Evolutionary conservation across 2,113 vertebrate genomes (phyloP).

Genomic region (Pelvicachromis taeniatus): DNA sequence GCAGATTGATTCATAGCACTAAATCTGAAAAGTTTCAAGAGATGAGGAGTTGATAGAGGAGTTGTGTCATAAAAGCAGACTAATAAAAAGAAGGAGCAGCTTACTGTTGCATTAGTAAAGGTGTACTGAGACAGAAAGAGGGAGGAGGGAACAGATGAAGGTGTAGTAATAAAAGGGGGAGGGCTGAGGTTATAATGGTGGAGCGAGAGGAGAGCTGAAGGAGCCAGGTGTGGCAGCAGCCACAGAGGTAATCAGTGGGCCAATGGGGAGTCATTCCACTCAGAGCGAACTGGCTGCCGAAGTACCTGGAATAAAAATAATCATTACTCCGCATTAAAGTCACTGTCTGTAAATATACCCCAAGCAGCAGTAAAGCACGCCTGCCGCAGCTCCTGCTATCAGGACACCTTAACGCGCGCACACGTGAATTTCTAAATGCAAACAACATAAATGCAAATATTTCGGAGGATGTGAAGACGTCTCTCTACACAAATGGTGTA

Average conservation of each 20-base stretch:
- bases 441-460: slow-evolving; percentile 25
- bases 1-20: not conserved
- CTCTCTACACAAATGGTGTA: not conserved
- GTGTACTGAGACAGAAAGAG: not conserved
- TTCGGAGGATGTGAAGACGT: not conserved
- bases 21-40: not conserved
- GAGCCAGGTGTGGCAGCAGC: slow-evolving; percentile 65
- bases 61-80: not conserved
- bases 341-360: slow-evolving; percentile 75
- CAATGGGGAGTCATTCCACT: slow-evolving; percentile 72
- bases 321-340: slow-evolving; percentile 76
- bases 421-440: slow-evolving; percentile 21
- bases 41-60: not conserved
- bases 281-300: slow-evolving; percentile 55
- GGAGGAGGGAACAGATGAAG: slow-evolving; percentile 17
- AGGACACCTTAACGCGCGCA: slow-evolving; percentile 4
- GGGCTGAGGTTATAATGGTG: slow-evolving; percentile 18
- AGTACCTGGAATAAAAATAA: slow-evolving; percentile 76
- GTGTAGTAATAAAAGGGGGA: slow-evolving; percentile 18
- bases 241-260: slow-evolving; percentile 72
- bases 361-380: slow-evolving; percentile 61
- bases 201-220: slow-evolving; percentile 34
- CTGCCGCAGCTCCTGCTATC: slow-evolving; percentile 6
- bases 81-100: not conserved
- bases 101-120: not conserved